Evolutionary conservation across 2,888 invertebrate genomes (phyloP).

Genomic region (Sussaba pulchella): DNA sequence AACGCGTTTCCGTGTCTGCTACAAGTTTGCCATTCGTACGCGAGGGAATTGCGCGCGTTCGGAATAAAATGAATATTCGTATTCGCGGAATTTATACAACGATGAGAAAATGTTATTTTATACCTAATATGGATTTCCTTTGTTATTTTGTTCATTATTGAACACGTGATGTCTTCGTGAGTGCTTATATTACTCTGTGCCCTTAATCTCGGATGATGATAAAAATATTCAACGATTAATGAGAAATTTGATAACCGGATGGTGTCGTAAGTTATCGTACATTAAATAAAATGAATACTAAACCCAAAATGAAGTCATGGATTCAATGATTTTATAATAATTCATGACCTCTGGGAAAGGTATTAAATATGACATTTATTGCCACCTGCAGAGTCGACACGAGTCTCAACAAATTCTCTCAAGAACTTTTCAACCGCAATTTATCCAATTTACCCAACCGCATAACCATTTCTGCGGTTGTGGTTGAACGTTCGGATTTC

Average conservation of each 20-base stretch:
- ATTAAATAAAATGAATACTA: too few species aligned
- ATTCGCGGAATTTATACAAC: not conserved
- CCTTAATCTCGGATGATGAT: too few species aligned
- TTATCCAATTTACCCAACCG: constrained; percentile 11
- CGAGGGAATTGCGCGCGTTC: not conserved
- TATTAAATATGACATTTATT: not conserved
- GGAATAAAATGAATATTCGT: not conserved
- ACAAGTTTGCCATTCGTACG: not conserved
- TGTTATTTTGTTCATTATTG: too few species aligned
- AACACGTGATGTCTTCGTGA: too few species aligned
- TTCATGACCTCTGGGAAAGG: not conserved
- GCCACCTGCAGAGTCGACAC: not conserved
- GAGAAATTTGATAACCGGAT: not conserved
- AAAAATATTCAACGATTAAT: too few species aligned
- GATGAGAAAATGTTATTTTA: too few species aligned
- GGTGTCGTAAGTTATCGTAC: not conserved
- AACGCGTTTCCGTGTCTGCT: constrained; percentile 17
- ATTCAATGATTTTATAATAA: too few species aligned
- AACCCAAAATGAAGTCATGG: too few species aligned
- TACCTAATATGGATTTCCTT: too few species aligned
- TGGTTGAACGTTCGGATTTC: not conserved
- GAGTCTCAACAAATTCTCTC: not conserved
- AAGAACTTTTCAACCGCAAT: constrained; percentile 10
- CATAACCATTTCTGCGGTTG: not conserved
- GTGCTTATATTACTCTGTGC: too few species aligned